Evolutionary conservation across 2,888 invertebrate genomes (phyloP).

Genomic region (Drosophila suboccidentalis): DNA sequence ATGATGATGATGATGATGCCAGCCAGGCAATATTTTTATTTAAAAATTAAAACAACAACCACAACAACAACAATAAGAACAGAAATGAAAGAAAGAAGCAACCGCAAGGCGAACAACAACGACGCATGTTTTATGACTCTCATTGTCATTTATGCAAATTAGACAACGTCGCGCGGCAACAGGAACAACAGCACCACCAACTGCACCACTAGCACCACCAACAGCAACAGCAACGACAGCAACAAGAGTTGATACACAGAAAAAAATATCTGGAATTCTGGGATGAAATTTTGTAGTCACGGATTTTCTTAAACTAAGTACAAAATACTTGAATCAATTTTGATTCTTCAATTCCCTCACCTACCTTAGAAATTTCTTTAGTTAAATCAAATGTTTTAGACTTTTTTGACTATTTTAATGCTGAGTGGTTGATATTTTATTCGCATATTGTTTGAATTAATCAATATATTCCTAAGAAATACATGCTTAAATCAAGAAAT

Average conservation of each 20-base stretch:
- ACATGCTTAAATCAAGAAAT: no score
- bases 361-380: no score
- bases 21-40: slow-evolving; percentile 61
- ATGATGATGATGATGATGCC: slow-evolving; percentile 29
- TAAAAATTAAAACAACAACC: slow-evolving; percentile 40
- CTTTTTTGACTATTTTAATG: no score
- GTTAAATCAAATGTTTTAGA: no score
- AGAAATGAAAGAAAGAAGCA: slow-evolving; percentile 11
- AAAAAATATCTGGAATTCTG: no score
- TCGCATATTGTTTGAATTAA: no score
- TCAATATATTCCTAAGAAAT: no score
- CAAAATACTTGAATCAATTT: no score
- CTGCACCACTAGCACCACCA: slow-evolving; percentile 30
- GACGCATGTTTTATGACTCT: slow-evolving; percentile 83
- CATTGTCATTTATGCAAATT: slow-evolving; percentile 83
- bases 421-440: no score
- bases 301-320: no score
- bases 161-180: slow-evolving; percentile 57
- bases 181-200: slow-evolving; percentile 30
- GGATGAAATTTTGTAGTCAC: no score
- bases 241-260: not conserved
- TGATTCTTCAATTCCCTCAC: no score
- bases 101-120: slow-evolving; percentile 64
- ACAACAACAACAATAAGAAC: not conserved
- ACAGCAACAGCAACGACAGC: not conserved